Evolutionary conservation across 2,797 vertebrate species (phyloP).

Genomic region (Phrynocephalus guinanensis): DNA sequence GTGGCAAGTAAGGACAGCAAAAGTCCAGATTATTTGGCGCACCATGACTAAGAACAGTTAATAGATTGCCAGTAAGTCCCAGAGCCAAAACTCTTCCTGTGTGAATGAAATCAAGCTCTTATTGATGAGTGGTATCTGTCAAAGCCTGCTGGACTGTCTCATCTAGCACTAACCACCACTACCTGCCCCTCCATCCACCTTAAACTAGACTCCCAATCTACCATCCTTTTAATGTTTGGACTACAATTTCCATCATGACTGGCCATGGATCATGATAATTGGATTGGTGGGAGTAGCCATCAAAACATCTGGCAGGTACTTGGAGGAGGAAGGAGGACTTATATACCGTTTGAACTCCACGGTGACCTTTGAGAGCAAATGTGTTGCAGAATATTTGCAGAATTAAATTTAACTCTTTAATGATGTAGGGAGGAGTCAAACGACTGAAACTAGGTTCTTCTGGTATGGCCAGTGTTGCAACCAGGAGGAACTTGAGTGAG

Average conservation of each 20-base stretch:
- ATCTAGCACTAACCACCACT: background rate
- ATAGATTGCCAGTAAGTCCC: background rate
- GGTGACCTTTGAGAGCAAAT: background rate
- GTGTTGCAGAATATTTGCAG: background rate
- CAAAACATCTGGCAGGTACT: background rate
- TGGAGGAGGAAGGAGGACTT: background rate
- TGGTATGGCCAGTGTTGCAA: background rate
- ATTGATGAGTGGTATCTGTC: background rate
- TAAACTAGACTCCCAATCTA: no score
- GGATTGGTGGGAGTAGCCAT: background rate
- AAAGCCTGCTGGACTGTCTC: background rate
- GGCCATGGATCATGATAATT: background rate
- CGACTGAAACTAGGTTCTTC: background rate
- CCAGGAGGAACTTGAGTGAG: background rate
- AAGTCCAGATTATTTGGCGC: background rate
- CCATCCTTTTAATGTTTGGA: background rate
- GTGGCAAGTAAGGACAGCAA: constrained; percentile 9
- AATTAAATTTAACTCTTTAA: background rate
- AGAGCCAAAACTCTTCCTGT: constrained; percentile 2
- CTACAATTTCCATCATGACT: background rate
- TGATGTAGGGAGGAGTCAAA: background rate
- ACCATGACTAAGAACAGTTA: background rate
- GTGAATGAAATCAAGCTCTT: constrained; percentile 2
- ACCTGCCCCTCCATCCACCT: no score
- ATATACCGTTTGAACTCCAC: background rate